Conservation (phyloP, 2,888 invertebrate genomes). For the Oscheius sp. region DNA sequence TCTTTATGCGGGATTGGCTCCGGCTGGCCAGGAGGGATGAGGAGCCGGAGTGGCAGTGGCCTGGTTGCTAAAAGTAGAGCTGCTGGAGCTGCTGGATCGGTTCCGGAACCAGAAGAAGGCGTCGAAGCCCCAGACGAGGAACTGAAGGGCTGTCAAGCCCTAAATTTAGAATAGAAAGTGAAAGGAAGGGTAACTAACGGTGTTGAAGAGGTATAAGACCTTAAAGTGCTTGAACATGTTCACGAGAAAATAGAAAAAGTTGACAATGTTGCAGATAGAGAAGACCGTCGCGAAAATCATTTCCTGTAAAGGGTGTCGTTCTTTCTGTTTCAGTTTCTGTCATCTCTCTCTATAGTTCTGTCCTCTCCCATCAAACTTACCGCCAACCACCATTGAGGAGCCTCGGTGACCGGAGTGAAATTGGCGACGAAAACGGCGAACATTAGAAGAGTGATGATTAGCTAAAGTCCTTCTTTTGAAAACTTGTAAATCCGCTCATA, state of each 20-base stretch:
- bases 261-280: conserved; percentile 48
- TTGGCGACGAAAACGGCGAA: conserved; percentile 48
- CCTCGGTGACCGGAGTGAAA: conserved; percentile 26
- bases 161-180: neutral
- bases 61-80: conserved; percentile 17
- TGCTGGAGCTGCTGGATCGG: neutral
- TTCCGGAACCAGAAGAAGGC: conserved; percentile 33
- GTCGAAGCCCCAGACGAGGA: conserved; percentile 36
- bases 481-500: neutral
- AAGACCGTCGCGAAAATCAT: conserved; percentile 42
- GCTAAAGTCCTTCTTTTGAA: conserved; percentile 23
- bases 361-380: conserved; percentile 33
- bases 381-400: conserved; percentile 37
- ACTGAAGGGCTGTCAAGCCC: conserved; percentile 24
- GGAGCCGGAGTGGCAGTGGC: conserved; percentile 49
- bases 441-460: conserved; percentile 43
- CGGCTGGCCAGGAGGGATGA: conserved; percentile 43
- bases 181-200: conserved; percentile 33
- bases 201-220: conserved; percentile 46
- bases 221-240: conserved; percentile 55
- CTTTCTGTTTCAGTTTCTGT: neutral
- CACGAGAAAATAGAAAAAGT: conserved; percentile 50
- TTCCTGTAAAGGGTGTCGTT: conserved; percentile 39
- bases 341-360: conserved; percentile 21
- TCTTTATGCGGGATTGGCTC: conserved; percentile 52